phyloP scores from a whole-genome alignment of 2,797 vertebrate genomes.

The Champsocephalus esox region DNA sequence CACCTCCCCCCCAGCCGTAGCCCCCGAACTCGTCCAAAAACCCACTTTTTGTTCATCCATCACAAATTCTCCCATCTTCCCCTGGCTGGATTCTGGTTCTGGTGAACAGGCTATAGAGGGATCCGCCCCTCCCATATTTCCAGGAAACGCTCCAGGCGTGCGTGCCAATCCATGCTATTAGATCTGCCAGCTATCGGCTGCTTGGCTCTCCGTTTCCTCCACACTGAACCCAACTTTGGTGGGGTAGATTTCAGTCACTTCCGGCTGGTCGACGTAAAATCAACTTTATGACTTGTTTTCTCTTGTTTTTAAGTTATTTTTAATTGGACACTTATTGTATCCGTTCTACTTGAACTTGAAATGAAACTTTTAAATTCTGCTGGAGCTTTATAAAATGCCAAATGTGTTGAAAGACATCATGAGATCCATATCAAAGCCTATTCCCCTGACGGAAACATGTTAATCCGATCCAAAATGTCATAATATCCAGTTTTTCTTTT shows the following conservation, averaged over 20 bases:
- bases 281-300: background rate
- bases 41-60: slow-evolving; percentile 12
- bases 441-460: slow-evolving; percentile 58
- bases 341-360: slow-evolving; percentile 11
- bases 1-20: slow-evolving; percentile 7
- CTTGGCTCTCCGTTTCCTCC: slow-evolving; percentile 38
- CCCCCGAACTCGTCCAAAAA: slow-evolving; percentile 36
- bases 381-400: slow-evolving; percentile 50
- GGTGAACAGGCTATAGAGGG: slow-evolving; percentile 34
- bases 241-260: slow-evolving; percentile 36
- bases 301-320: background rate
- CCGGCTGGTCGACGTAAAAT: slow-evolving; percentile 1
- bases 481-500: slow-evolving; percentile 59
- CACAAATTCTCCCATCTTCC: slow-evolving; percentile 36
- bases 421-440: slow-evolving; percentile 63
- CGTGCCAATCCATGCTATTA: slow-evolving; percentile 39
- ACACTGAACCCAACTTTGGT: slow-evolving; percentile 26
- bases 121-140: slow-evolving; percentile 68
- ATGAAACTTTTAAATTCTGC: slow-evolving; percentile 28
- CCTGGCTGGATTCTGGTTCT: slow-evolving; percentile 38
- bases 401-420: slow-evolving; percentile 55
- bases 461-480: slow-evolving; percentile 70
- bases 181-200: slow-evolving; percentile 59
- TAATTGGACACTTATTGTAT: slow-evolving; percentile 24
- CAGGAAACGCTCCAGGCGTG: slow-evolving; percentile 60